Percentiles rank a stretch among this genome's conserved stretches.
These are phyloP conservation scores for Raja brachyura DNA, from an alignment of 2,113 vertebrate genomes.

Conservation along the genomic window DNA sequence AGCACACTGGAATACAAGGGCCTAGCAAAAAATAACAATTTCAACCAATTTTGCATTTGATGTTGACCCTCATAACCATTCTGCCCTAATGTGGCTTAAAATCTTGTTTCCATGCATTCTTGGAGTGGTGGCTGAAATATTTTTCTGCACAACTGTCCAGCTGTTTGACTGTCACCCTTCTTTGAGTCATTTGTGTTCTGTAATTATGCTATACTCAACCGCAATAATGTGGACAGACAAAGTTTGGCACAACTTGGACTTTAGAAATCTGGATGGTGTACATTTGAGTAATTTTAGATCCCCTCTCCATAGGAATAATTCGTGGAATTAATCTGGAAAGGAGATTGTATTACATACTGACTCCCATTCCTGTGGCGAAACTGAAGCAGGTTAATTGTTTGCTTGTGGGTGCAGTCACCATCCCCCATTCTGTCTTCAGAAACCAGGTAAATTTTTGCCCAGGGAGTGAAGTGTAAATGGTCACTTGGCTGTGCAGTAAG, in stretches of 20 bases:
- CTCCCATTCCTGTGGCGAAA: slow-evolving; percentile 64
- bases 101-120: not conserved
- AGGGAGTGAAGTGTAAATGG: not conserved
- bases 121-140: not conserved
- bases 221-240: not conserved
- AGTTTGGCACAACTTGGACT: not conserved
- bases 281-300: not conserved
- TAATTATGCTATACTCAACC: not conserved
- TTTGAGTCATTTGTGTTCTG: not conserved
- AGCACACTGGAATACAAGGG: not conserved
- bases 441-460: slow-evolving; percentile 68
- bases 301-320: slow-evolving; percentile 67
- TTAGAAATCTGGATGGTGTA: not conserved
- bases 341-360: slow-evolving; percentile 77
- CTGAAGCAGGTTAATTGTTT: slow-evolving; percentile 81
- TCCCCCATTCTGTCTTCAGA: slow-evolving; percentile 72
- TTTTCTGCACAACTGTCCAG: not conserved
- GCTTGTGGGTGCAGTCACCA: slow-evolving; percentile 66
- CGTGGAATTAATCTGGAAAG: slow-evolving; percentile 76
- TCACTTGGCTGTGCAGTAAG: not conserved
- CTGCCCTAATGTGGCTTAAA: not conserved
- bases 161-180: too few species aligned
- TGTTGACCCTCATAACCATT: not conserved
- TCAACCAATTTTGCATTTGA: not conserved
- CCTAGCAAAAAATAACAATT: not conserved